These are phyloP conservation scores for Drosophila bocki DNA, from an alignment of 1,140 invertebrate species.

Conservation along the genomic window DNA sequence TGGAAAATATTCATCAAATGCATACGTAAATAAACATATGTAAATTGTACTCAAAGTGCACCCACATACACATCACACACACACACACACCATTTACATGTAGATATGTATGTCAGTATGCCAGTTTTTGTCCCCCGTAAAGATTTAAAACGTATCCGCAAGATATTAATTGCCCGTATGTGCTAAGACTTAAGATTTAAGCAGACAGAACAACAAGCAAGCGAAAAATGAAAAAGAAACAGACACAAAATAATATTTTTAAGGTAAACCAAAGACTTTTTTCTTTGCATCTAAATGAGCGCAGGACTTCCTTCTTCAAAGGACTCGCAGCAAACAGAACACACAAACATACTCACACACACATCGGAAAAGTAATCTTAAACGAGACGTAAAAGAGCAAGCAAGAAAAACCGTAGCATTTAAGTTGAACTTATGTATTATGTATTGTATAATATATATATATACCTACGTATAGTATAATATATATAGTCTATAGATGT, in stretches of 20 bases:
- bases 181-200: conserved; percentile 66
- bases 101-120: conserved; percentile 25
- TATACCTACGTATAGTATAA: conserved; percentile 53
- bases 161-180: conserved; percentile 74
- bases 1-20: conserved; percentile 38
- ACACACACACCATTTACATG: conserved; percentile 34
- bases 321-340: conserved; percentile 48
- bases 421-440: conserved; percentile 72
- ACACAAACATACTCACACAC: conserved; percentile 19
- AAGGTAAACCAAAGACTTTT: conserved; percentile 84
- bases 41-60: conserved; percentile 51
- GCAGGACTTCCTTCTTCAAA: conserved; percentile 44
- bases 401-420: conserved; percentile 58
- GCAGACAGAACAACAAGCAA: conserved; percentile 10
- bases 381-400: conserved; percentile 31
- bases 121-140: conserved; percentile 41
- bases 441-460: conserved; percentile 72
- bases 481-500: conserved; percentile 72
- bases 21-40: conserved; percentile 57
- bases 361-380: conserved; percentile 28
- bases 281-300: conserved; percentile 76
- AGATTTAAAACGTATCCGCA: conserved; percentile 62
- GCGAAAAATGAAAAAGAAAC: conserved; percentile 21
- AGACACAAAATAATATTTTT: conserved; percentile 68
- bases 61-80: conserved; percentile 26